Base-by-base conservation (phyloP, 2,888 invertebrate genomes). In the Archaeoteleia sp. region DNA sequence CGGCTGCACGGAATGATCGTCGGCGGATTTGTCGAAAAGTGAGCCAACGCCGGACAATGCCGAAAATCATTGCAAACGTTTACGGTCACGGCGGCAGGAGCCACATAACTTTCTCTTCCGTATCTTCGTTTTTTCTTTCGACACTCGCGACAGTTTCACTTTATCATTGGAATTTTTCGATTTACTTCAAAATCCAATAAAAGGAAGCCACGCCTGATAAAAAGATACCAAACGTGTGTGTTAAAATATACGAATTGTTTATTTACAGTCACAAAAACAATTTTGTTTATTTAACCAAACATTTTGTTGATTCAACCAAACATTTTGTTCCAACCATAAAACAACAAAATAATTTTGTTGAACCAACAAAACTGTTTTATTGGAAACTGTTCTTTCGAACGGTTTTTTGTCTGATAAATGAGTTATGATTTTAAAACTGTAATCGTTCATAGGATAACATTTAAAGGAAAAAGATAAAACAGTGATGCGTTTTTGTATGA, bases 1-100 rank as follows among this genome's bases (percentile, higher is more conserved):
- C 61, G 57, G 67, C 58, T 53, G 69, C 54, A 37, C 58, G 51
- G 46, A 10, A 67, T 60, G 61, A 57, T 55, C 37, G 45, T 29
- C 51, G 65, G 53, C 60, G 51, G 32, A 55, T 23, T 43, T 39
- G 37, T 43, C 60, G 32, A 53, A 53, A 32, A 37, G 23, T 1
- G 2, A 20, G 20, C 12, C 13, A n/a, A 8, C 46, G 40, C 58
- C 46, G 45, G 37, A 54, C 53, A 61, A 40, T 53, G 15, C 53
- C 65, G 46, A 68, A 67, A 67, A 53, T 53, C 29, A n/a, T 39
- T 10, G 12, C 34, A 35, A 54, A 27, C n/a, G 20, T 27, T 45
- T 9, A 29, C 29, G n/a, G 29, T 8, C 29, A 29, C n/a, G 9
- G 9, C 29, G 7, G 7, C 29, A 9, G 9, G n/a, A n/a, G 6